phyloP scores from a whole-genome alignment of 2,888 invertebrate species.

The Creontiades dilutus region DNA sequence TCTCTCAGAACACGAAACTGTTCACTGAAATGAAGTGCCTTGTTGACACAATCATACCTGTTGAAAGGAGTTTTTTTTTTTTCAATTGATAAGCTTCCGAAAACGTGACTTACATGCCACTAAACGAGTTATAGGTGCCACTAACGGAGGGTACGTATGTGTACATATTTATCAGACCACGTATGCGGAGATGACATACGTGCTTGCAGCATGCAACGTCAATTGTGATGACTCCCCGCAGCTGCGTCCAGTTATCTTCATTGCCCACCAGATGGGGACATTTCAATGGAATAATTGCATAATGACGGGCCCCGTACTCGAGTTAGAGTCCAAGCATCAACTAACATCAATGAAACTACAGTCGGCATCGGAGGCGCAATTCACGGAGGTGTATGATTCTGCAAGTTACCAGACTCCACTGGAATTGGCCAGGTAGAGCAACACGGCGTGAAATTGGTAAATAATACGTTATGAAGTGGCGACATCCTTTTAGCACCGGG shows the following conservation, averaged over 20 bases:
- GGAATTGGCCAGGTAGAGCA: slow-evolving; percentile 17
- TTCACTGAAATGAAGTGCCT: too few relatives aligned
- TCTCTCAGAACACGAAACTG: too few relatives aligned
- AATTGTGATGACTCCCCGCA: neutral
- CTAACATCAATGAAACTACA: neutral
- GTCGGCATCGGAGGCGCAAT: neutral
- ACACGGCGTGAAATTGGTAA: slow-evolving; percentile 5
- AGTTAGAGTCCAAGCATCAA: neutral
- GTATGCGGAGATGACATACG: too few relatives aligned
- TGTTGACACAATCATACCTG: too few relatives aligned
- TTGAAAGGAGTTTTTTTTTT: too few relatives aligned
- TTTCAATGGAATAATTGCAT: slow-evolving; percentile 36
- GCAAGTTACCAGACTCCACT: neutral
- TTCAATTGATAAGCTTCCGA: too few relatives aligned
- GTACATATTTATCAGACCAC: too few relatives aligned
- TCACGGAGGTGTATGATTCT: neutral
- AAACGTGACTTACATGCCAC: too few relatives aligned
- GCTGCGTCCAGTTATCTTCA: slow-evolving; percentile 6
- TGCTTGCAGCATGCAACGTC: too few relatives aligned
- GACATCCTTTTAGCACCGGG: neutral
- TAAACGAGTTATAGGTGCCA: too few relatives aligned
- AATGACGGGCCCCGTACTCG: neutral
- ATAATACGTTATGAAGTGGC: slow-evolving; percentile 14
- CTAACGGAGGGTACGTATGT: too few relatives aligned
- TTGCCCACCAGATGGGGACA: slow-evolving; percentile 25